Evolutionary conservation across 2,797 vertebrate genomes (phyloP).

Genomic region (Tinamus major): DNA sequence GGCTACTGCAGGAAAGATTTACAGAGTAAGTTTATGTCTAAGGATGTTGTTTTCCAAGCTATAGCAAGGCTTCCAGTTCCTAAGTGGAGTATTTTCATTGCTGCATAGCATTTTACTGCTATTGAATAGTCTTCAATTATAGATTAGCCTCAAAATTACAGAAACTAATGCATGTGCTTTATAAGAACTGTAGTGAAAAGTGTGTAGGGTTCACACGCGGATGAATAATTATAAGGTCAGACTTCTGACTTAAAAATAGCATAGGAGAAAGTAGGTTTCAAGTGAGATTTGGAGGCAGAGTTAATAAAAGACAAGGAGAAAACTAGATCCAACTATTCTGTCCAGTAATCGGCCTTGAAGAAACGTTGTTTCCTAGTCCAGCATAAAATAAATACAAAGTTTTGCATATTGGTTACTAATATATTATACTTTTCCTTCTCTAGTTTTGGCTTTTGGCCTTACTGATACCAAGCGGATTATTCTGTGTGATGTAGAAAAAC

Average conservation of each 20-base stretch:
- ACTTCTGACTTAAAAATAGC: background rate
- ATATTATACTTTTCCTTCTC: background rate
- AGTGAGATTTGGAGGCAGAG: background rate
- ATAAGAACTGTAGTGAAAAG: background rate
- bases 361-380: background rate
- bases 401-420: background rate
- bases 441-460: conserved; percentile 96
- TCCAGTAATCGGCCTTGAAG: background rate
- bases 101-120: background rate
- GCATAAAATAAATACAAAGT: background rate
- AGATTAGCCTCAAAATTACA: background rate
- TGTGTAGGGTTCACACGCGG: background rate
- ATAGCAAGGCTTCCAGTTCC: background rate
- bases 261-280: background rate
- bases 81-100: too few relatives aligned
- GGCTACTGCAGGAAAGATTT: background rate
- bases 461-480: conserved; percentile 93
- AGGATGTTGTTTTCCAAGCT: background rate
- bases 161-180: background rate
- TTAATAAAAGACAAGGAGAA: background rate
- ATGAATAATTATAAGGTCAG: background rate
- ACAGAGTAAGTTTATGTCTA: background rate
- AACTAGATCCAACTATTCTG: background rate
- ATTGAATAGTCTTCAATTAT: background rate
- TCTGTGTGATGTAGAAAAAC: conserved; percentile 96